Evolutionary conservation across 2,888 invertebrate species (phyloP).

Genomic region (Dicycla oo): DNA sequence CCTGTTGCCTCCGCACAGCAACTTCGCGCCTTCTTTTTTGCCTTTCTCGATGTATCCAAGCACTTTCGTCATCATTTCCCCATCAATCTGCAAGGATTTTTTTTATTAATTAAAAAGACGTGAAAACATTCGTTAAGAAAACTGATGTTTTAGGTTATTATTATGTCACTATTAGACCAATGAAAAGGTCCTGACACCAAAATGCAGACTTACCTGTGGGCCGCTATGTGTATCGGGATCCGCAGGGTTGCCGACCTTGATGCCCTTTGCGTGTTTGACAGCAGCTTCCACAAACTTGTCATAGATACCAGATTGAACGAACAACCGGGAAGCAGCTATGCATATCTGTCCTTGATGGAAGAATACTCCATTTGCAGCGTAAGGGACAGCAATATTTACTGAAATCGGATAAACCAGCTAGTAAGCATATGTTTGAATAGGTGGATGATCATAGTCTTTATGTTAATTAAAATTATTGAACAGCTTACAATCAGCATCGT

Average conservation of each 20-base stretch:
- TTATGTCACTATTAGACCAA: background rate
- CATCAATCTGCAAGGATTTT: slow-evolving; percentile 90
- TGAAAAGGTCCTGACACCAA: background rate
- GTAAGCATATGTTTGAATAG: background rate
- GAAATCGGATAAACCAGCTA: slow-evolving; percentile 11
- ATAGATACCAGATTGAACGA: slow-evolving; percentile 90
- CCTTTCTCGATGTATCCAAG: slow-evolving; percentile 94
- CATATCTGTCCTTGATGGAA: slow-evolving; percentile 69
- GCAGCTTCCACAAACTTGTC: slow-evolving; percentile 94
- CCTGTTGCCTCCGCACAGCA: slow-evolving; percentile 93
- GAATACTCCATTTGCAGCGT: slow-evolving; percentile 66
- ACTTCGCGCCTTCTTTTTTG: slow-evolving; percentile 94
- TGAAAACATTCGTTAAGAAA: background rate
- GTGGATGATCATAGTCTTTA: no score
- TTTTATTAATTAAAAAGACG: background rate
- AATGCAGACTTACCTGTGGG: slow-evolving; percentile 88
- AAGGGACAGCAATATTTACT: slow-evolving; percentile 66
- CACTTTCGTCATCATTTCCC: slow-evolving; percentile 93
- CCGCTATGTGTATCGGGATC: slow-evolving; percentile 91
- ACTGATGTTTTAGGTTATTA: background rate
- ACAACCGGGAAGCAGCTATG: slow-evolving; percentile 69
- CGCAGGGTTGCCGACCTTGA: slow-evolving; percentile 94
- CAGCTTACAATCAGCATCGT: slow-evolving; percentile 93
- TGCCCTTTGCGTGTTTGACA: slow-evolving; percentile 90
- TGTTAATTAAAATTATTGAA: background rate